Percentiles rank a stretch among this genome's conserved stretches.
Conservation (phyloP, 1,140 invertebrate genomes). For the Mactra quadrangularis region DNA sequence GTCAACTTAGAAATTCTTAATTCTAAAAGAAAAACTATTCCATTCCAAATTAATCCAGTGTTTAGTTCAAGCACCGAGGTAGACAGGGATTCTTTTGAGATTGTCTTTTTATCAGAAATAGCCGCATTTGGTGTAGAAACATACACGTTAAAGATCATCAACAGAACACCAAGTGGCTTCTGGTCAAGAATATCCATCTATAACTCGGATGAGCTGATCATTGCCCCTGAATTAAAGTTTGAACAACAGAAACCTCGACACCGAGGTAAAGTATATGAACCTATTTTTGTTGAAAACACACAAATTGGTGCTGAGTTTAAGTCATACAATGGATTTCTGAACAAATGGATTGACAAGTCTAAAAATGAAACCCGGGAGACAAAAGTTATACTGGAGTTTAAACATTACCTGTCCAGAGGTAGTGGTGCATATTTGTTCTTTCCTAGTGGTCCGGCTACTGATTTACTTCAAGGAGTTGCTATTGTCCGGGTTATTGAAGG, state of each 20-base stretch:
- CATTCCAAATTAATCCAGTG: slow-evolving; percentile 76
- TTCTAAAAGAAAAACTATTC: slow-evolving; percentile 67
- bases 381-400: slow-evolving; percentile 88
- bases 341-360: slow-evolving; percentile 67
- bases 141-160: slow-evolving; percentile 53
- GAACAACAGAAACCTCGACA: slow-evolving; percentile 64
- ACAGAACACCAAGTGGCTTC: slow-evolving; percentile 28
- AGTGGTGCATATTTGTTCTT: slow-evolving; percentile 98
- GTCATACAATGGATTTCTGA: slow-evolving; percentile 68
- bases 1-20: slow-evolving; percentile 64
- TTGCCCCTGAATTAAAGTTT: slow-evolving; percentile 71
- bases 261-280: slow-evolving; percentile 33
- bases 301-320: slow-evolving; percentile 72
- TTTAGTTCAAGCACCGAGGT: slow-evolving; percentile 70
- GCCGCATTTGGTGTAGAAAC: slow-evolving; percentile 70
- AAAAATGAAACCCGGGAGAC: slow-evolving; percentile 71
- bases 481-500: slow-evolving; percentile 88
- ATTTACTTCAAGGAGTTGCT: slow-evolving; percentile 73
- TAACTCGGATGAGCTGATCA: slow-evolving; percentile 70
- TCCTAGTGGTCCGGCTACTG: slow-evolving; percentile 88
- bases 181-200: slow-evolving; percentile 70
- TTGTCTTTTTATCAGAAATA: slow-evolving; percentile 75
- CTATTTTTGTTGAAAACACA: slow-evolving; percentile 74
- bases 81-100: slow-evolving; percentile 66
- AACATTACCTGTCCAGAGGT: slow-evolving; percentile 87